A percentile compares a stretch with the other conserved stretches of the same genome.
Conservation (phyloP, 2,797 vertebrate genomes). For the Sus cebifrons region DNA sequence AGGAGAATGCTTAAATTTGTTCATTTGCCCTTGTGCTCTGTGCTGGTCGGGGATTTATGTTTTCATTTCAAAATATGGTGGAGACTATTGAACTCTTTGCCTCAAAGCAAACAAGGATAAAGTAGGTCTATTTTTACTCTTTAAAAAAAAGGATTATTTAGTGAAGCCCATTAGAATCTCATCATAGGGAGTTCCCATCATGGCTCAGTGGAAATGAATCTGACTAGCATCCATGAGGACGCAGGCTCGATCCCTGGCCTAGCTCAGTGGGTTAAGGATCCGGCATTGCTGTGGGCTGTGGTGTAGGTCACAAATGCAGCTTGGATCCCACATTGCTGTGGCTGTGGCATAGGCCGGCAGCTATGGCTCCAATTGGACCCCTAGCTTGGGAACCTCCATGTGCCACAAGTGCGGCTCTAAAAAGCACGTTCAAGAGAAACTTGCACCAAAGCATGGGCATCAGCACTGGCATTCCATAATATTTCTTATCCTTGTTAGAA, state of each 20-base stretch:
- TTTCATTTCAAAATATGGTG: slow-evolving; percentile 4
- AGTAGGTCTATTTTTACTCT: not conserved
- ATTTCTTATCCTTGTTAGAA: not conserved
- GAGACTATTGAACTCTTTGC: not conserved
- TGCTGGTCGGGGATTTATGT: slow-evolving; percentile 6
- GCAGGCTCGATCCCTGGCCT: too few relatives aligned
- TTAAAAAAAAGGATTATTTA: not conserved
- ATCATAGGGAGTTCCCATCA: not conserved
- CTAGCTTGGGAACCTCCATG: too few relatives aligned
- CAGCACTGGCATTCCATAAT: not conserved
- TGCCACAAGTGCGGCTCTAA: too few relatives aligned
- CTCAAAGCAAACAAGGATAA: slow-evolving; percentile 28
- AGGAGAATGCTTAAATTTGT: not conserved
- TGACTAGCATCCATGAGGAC: too few relatives aligned
- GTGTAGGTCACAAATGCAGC: too few relatives aligned
- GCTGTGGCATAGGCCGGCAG: too few relatives aligned
- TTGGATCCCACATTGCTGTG: too few relatives aligned
- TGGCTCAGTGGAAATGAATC: too few relatives aligned
- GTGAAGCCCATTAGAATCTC: not conserved
- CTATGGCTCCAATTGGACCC: too few relatives aligned
- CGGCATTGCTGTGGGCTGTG: too few relatives aligned
- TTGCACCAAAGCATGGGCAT: too few relatives aligned
- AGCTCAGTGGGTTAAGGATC: too few relatives aligned
- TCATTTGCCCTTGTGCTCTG: slow-evolving; percentile 36
- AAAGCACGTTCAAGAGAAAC: not conserved